Base-by-base conservation (phyloP, 2,797 vertebrate species). In the Odontamblyopus lacepedii region DNA sequence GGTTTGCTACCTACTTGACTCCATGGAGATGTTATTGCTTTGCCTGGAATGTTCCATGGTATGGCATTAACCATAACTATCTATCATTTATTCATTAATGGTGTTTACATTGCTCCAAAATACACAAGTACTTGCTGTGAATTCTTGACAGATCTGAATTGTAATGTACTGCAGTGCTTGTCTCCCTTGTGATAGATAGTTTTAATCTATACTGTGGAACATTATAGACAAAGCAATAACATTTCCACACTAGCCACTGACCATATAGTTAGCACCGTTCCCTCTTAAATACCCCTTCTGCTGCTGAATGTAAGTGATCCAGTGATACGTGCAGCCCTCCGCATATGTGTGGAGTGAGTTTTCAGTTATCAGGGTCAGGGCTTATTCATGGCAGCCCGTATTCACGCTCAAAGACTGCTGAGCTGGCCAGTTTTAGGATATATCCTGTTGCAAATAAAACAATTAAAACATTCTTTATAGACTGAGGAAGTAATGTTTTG, bases 291-390 rank as follows among this genome's bases (percentile, higher is more conserved):
- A 30, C 26, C 41, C 19, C 44, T 29, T 29, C 44, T 66, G 16
- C 64, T 66, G 44, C 44, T 19, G 13, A 66, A 11, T 51, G 26
- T 53, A 67, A 67, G 53, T 53, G 65, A 53, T 50, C 44, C 63
- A 65, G 44, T 65, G 63, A 16, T 67, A 67, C 32, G 65, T 53
- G 69, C 67, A 6, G 53, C 35, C 35, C 6, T 30, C 51, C 41
- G 67, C 67, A 53, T 53, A 53, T 67, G 18, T 67, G 65, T 53
- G 63, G 62, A 12, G 63, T 29, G 6, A 41, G 7, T 67, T 67
- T 48, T 67, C 65, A 67, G 48, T 32, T 67, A 67, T 67, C 65
- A 67, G 65, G 65, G 65, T 67, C 48, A 67, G 26, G 48, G 26
- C 27, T 65, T 8, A 8, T n/a, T 18, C 65, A n/a, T 3, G 29